Percentiles rank a stretch among this genome's conserved stretches.
These are phyloP conservation scores for Alligator sinensis DNA, from an alignment of 2,113 vertebrate species.

Conservation along the genomic window DNA sequence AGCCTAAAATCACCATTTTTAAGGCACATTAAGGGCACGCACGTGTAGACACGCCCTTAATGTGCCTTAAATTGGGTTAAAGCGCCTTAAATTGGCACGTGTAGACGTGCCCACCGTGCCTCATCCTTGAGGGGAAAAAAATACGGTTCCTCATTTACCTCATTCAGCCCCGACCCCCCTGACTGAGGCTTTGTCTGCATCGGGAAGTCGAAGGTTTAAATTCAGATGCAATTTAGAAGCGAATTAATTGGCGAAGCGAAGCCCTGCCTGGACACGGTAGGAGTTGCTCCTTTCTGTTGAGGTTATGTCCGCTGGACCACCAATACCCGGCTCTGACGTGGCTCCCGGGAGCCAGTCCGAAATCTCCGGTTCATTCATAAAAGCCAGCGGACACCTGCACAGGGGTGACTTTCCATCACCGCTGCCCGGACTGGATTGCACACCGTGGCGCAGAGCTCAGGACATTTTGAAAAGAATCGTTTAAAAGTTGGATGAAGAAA, in stretches of 20 bases:
- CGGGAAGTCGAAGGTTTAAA: neutral
- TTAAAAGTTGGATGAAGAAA: conserved; percentile 19
- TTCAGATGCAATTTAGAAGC: neutral
- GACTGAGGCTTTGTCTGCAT: neutral
- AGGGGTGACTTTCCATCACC: neutral
- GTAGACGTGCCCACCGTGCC: no score
- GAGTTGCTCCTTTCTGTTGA: neutral
- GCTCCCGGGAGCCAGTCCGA: neutral
- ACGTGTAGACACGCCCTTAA: no score
- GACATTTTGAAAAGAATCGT: neutral
- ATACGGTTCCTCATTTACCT: no score
- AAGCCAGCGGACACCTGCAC: neutral
- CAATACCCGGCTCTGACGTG: neutral
- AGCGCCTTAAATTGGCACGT: no score
- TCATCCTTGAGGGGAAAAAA: no score
- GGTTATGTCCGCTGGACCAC: neutral
- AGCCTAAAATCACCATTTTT: no score
- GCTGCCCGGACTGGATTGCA: neutral
- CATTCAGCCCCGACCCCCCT: neutral
- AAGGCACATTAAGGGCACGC: no score
- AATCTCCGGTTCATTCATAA: neutral
- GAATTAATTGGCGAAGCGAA: neutral
- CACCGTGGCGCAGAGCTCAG: neutral
- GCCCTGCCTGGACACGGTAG: neutral
- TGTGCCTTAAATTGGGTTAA: no score